Percentiles rank a stretch among this genome's conserved stretches.
phyloP scores from a whole-genome alignment of 2,797 vertebrate species.

The Sciurus carolinensis region DNA sequence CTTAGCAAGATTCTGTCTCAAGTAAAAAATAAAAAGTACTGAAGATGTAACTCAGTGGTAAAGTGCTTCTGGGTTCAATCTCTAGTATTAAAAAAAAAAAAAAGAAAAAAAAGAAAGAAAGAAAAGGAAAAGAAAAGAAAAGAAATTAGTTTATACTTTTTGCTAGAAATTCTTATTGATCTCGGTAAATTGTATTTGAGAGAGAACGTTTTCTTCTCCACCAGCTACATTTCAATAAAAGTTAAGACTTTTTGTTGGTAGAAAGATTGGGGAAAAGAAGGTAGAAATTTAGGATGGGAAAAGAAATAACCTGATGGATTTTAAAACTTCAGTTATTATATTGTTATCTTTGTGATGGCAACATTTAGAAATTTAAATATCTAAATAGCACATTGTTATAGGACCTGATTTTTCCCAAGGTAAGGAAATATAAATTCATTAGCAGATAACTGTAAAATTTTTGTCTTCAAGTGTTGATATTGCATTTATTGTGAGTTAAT shows the following conservation, averaged over 20 bases:
- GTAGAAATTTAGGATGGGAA: slow-evolving; percentile 49
- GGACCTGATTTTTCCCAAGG: not conserved
- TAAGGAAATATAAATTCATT: slow-evolving; percentile 56
- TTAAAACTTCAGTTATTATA: not conserved
- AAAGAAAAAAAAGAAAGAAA: too few species aligned
- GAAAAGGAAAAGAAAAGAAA: too few species aligned
- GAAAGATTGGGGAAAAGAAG: slow-evolving; percentile 5
- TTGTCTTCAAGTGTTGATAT: slow-evolving; percentile 19
- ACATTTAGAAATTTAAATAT: slow-evolving; percentile 54
- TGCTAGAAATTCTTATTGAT: slow-evolving; percentile 11
- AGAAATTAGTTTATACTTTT: not conserved
- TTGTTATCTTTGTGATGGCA: slow-evolving; percentile 56
- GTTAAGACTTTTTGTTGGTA: slow-evolving; percentile 20
- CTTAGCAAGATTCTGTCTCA: too few species aligned
- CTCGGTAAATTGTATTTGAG: slow-evolving; percentile 47
- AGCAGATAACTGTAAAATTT: slow-evolving; percentile 4
- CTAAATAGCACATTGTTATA: slow-evolving; percentile 38
- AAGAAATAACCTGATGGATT: slow-evolving; percentile 39
- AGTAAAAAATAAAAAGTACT: too few species aligned
- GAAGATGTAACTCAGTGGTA: too few species aligned
- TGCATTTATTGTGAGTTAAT: not conserved
- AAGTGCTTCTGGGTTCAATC: too few species aligned
- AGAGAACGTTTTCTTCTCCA: not conserved
- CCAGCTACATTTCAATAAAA: slow-evolving; percentile 20
- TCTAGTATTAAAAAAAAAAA: too few species aligned